Evolutionary conservation across 2,797 vertebrate species (phyloP), one percentile per base, ranked within the genome.

Genomic region (Craterocephalus amniculus): DNA sequence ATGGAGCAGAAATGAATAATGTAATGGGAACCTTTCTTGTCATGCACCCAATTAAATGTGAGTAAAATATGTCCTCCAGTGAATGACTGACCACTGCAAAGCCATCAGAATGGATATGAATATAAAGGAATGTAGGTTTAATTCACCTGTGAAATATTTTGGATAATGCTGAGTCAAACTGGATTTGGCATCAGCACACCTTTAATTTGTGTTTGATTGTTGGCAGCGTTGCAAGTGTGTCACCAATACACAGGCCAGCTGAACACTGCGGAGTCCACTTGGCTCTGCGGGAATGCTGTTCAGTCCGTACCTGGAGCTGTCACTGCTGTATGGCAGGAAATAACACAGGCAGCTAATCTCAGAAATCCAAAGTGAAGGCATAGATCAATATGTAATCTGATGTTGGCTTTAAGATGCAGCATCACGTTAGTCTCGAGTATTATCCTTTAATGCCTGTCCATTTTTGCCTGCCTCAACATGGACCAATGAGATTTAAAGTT

Each of bases 221-320:
- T 73, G 58, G 70, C 72, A 62, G 38, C 48, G n/a, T 20, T 27
- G 58, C 68, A 48, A 76, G 63, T 65, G 66, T 74, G 70, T 71
- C 67, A 65, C 69, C 58, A 63, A 65, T 22, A 57, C 29, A 60
- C 61, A 70, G 54, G 58, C n/a, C 65, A 58, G 32, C 48, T 45
- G 64, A 74, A 62, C 63, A 51, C 70, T 16, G 24, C 1, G 12
- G 67, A 56, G 58, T 62, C 73, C 60, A 45, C 36, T 27, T 51
- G 68, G 32, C 49, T 45, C 43, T 6, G 0, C 34, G 26, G 45
- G 22, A 60, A 69, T 64, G 62, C 34, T 54, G 24, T 57, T 40
- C 36, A 16, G 20, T 48, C 45, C 22, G 66, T 69, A 78, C 55
- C 71, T 55, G 52, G 49, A 74, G 48, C 38, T 67, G 40, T 48